phyloP scores from a whole-genome alignment of 1,140 invertebrate genomes.

The Drosophila aff. region DNA sequence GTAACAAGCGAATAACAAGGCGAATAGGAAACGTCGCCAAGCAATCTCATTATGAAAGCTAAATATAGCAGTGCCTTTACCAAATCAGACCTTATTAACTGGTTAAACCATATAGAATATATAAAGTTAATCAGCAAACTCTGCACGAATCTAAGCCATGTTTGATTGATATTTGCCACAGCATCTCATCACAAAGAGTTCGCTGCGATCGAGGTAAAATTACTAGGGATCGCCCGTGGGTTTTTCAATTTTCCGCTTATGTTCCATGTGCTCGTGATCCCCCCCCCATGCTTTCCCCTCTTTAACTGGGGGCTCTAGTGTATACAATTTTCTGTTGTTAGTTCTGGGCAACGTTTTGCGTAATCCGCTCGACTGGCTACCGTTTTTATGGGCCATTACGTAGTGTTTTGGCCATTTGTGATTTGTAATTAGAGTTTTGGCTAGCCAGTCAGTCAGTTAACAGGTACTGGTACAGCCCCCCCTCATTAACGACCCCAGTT shows the following conservation, averaged over 20 bases:
- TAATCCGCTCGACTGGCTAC: constrained; percentile 75
- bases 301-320: neutral
- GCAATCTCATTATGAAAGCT: neutral
- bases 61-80: neutral
- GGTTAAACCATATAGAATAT: too few relatives aligned
- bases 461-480: constrained; percentile 17
- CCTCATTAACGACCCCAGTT: neutral
- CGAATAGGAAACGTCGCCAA: neutral
- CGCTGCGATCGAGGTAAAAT: neutral
- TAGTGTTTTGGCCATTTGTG: constrained; percentile 77
- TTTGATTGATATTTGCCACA: neutral
- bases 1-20: constrained; percentile 40
- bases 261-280: constrained; percentile 6
- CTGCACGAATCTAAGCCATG: neutral
- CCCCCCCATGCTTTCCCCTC: neutral
- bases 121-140: neutral
- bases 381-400: constrained; percentile 73
- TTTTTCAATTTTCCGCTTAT: constrained; percentile 74
- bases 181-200: neutral
- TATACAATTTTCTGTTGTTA: constrained; percentile 33
- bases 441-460: constrained; percentile 36
- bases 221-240: constrained; percentile 47
- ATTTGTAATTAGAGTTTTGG: constrained; percentile 77
- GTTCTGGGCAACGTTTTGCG: constrained; percentile 63
- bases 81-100: neutral